A percentile compares a stretch with the other conserved stretches of the same genome.
These are phyloP conservation scores for Zaprionus ghesquierei DNA, from an alignment of 1,140 invertebrate genomes.

Conservation along the genomic window DNA sequence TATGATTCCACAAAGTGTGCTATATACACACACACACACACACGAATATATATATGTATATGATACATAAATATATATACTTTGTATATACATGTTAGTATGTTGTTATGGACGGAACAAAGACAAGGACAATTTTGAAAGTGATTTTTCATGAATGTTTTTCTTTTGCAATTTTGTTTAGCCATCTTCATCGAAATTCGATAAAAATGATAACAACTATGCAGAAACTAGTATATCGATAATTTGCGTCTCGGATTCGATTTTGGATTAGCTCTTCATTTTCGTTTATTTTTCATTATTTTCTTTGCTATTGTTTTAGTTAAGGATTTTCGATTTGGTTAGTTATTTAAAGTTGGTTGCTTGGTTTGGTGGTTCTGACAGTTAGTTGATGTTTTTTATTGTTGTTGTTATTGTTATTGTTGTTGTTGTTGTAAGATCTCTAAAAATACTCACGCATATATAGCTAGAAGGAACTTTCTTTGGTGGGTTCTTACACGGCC, in stretches of 20 bases:
- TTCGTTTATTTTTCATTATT: background rate
- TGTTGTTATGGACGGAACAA: constrained; percentile 11
- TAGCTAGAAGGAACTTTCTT: constrained; percentile 99
- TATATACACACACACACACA: background rate
- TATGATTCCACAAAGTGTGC: constrained; percentile 4
- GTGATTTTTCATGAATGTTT: constrained; percentile 24
- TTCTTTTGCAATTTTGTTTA: background rate
- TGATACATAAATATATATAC: background rate
- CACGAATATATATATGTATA: background rate
- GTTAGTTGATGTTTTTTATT: constrained; percentile 48
- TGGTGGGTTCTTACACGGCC: constrained; percentile 98
- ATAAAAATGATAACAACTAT: background rate
- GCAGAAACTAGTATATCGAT: background rate
- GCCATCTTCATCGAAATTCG: background rate
- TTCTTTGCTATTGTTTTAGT: no score
- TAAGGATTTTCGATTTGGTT: constrained; percentile 12
- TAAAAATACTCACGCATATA: constrained; percentile 96
- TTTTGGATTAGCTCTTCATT: background rate
- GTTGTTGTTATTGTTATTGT: constrained; percentile 16
- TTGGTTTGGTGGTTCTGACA: constrained; percentile 51
- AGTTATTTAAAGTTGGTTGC: constrained; percentile 15
- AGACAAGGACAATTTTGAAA: constrained; percentile 17
- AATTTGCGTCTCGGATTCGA: background rate
- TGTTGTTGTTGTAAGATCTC: constrained; percentile 75
- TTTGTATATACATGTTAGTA: background rate